These are phyloP conservation scores for Anthrax anthrax DNA, from an alignment of 2,888 invertebrate genomes.

Conservation along the genomic window DNA sequence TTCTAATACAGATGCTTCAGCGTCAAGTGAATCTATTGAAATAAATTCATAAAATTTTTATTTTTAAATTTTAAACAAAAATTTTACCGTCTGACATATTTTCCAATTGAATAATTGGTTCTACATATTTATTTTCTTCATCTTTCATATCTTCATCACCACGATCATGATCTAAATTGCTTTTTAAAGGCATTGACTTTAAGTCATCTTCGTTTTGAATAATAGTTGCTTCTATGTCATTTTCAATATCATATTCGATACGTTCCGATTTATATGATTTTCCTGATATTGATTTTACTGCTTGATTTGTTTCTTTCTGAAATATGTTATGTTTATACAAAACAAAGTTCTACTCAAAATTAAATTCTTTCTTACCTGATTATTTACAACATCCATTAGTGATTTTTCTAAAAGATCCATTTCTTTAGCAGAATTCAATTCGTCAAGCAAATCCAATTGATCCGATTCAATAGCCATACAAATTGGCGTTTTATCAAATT, in stretches of 20 bases:
- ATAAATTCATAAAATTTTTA: background rate
- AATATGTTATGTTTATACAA: too few species aligned
- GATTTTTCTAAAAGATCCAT: background rate
- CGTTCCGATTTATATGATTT: background rate
- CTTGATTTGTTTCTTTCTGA: slow-evolving; percentile 31
- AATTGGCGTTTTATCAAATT: slow-evolving; percentile 56
- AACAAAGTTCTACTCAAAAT: background rate
- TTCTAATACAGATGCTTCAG: slow-evolving; percentile 35
- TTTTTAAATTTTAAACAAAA: background rate
- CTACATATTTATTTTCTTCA: slow-evolving; percentile 6
- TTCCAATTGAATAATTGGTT: slow-evolving; percentile 10
- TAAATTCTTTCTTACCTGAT: background rate
- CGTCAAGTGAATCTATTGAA: slow-evolving; percentile 18
- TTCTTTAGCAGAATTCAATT: slow-evolving; percentile 37
- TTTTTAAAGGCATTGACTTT: background rate
- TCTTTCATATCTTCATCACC: background rate
- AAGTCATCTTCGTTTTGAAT: background rate
- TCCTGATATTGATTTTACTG: slow-evolving; percentile 28
- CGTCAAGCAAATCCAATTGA: slow-evolving; percentile 43
- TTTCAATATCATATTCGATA: slow-evolving; percentile 2
- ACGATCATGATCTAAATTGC: background rate
- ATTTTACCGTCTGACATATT: slow-evolving; percentile 6
- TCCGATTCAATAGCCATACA: slow-evolving; percentile 53
- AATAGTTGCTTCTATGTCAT: background rate
- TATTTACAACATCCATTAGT: background rate